phyloP scores from a whole-genome alignment of 2,797 vertebrate genomes.

The Diplodus sargus region DNA sequence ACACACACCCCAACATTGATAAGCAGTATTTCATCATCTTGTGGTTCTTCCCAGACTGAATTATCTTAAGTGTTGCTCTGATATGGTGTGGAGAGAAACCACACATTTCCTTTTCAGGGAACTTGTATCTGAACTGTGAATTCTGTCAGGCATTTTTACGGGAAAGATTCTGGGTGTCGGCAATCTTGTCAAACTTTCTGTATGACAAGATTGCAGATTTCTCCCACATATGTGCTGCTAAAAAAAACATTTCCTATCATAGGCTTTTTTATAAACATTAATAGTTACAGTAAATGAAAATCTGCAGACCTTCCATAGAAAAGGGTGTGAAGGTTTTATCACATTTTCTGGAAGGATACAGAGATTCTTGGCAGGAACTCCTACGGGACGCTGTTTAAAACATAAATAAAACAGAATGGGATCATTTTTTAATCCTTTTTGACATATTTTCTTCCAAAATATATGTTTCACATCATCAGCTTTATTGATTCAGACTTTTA shows the following conservation, averaged over 20 bases:
- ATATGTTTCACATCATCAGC: no score
- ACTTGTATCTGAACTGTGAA: no score
- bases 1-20: neutral
- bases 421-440: no score
- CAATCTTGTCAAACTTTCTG: neutral
- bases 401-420: no score
- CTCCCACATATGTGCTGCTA: neutral
- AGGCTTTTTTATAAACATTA: neutral
- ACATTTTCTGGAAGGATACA: neutral
- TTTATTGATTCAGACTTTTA: no score
- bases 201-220: neutral
- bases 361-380: neutral
- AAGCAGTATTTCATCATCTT: neutral
- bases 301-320: neutral
- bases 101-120: neutral
- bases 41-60: neutral
- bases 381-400: neutral
- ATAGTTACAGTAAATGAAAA: neutral
- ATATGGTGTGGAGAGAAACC: neutral
- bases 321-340: neutral
- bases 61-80: neutral
- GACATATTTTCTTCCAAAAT: no score
- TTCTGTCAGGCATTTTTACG: neutral
- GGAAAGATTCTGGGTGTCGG: neutral
- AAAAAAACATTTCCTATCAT: neutral